Percentiles rank a stretch among this genome's conserved stretches.
These are phyloP conservation scores for Aurelia sp. DNA, from an alignment of 30 jellyfish, hydroid and myxozoan species.

Conservation along the genomic window DNA sequence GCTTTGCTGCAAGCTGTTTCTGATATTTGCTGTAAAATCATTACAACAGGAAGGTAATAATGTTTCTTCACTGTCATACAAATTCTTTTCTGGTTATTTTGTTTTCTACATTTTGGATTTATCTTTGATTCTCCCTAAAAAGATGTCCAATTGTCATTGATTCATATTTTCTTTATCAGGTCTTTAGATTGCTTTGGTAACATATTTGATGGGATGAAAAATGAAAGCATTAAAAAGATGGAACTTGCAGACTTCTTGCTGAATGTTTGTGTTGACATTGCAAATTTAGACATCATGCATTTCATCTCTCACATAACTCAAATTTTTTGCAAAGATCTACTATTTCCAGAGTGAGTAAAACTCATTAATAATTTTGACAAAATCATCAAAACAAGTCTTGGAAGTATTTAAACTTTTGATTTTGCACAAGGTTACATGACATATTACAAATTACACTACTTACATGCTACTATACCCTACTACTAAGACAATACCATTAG, in stretches of 20 bases:
- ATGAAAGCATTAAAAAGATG: background rate
- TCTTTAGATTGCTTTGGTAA: background rate
- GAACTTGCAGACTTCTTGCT: background rate
- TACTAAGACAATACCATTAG: too few relatives aligned
- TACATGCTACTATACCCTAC: too few relatives aligned
- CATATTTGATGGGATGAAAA: background rate
- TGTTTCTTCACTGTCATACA: too few relatives aligned
- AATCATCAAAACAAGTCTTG: too few relatives aligned
- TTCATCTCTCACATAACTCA: background rate
- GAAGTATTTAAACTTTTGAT: too few relatives aligned
- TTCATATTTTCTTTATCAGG: background rate
- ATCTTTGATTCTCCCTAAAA: too few relatives aligned
- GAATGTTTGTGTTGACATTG: constrained; percentile 1
- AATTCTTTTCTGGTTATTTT: too few relatives aligned
- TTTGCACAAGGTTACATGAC: too few relatives aligned
- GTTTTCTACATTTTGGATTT: too few relatives aligned
- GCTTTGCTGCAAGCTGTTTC: constrained; percentile 23
- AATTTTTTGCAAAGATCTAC: background rate
- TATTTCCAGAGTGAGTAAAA: background rate
- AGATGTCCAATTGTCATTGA: too few relatives aligned
- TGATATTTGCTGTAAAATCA: background rate
- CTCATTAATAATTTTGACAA: too few relatives aligned
- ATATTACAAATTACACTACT: too few relatives aligned
- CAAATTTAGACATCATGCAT: constrained; percentile 20
- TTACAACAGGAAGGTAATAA: background rate